These are phyloP conservation scores for Osmoderma eremita DNA, from an alignment of 2,888 invertebrate genomes.

Conservation along the genomic window DNA sequence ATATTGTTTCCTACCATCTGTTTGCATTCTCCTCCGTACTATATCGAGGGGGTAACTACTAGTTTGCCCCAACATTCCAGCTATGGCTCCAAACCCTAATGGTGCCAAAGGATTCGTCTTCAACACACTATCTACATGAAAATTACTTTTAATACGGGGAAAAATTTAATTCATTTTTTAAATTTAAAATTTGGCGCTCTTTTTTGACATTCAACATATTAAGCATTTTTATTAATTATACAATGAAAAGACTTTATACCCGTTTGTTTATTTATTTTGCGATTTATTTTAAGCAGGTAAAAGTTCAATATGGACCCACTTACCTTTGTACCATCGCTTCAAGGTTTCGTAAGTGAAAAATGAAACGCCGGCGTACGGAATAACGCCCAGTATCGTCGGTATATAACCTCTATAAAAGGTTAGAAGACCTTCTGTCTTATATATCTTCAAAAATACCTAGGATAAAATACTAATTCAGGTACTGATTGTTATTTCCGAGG, in stretches of 20 bases:
- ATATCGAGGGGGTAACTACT: slow-evolving; percentile 97
- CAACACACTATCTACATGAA: slow-evolving; percentile 49
- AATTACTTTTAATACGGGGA: too few relatives aligned
- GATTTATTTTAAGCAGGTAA: too few relatives aligned
- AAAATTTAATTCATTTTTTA: background rate
- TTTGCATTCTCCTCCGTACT: slow-evolving; percentile 75
- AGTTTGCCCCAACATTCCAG: slow-evolving; percentile 94
- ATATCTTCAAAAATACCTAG: slow-evolving; percentile 69
- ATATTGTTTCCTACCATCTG: slow-evolving; percentile 69
- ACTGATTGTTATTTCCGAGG: too few relatives aligned
- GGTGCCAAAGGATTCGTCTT: slow-evolving; percentile 68
- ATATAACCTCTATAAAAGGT: slow-evolving; percentile 88
- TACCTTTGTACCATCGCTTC: slow-evolving; percentile 82
- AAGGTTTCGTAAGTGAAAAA: slow-evolving; percentile 97
- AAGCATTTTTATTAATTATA: too few relatives aligned
- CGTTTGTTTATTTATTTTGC: too few relatives aligned
- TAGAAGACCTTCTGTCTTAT: slow-evolving; percentile 78
- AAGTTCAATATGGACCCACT: slow-evolving; percentile 52
- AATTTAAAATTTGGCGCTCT: too few relatives aligned
- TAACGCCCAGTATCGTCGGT: slow-evolving; percentile 92
- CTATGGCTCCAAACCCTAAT: slow-evolving; percentile 86
- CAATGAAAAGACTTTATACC: too few relatives aligned
- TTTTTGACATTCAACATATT: too few relatives aligned
- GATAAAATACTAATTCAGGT: too few relatives aligned
- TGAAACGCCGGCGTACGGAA: slow-evolving; percentile 96